Conservation (phyloP, 2,797 vertebrate genomes). For the Poeciliopsis infans region DNA sequence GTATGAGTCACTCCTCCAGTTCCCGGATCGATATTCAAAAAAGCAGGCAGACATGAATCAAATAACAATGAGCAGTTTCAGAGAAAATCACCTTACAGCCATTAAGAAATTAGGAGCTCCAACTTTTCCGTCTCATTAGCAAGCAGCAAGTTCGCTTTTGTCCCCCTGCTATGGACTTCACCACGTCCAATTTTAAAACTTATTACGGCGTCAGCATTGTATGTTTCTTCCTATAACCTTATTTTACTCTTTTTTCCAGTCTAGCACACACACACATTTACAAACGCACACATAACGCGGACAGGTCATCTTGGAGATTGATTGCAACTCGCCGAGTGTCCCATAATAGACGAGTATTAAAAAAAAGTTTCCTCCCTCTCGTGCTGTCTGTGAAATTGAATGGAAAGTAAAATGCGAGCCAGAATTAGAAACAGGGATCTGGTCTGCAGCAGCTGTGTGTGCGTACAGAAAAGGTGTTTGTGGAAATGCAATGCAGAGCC, state of each 20-base stretch:
- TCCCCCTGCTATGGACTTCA: constrained; percentile 15
- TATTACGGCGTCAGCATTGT: constrained; percentile 10
- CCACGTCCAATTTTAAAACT: constrained; percentile 17
- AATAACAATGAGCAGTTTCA: constrained; percentile 75
- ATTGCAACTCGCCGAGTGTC: constrained; percentile 56
- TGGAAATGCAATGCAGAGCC: constrained; percentile 37
- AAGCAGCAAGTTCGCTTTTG: constrained; percentile 33
- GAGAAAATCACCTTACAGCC: constrained; percentile 61
- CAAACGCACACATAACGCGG: constrained; percentile 24
- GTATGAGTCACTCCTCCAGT: constrained; percentile 64
- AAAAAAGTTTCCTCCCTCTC: constrained; percentile 59
- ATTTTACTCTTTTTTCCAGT: constrained; percentile 31
- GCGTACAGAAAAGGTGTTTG: constrained; percentile 27
- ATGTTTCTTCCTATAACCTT: constrained; percentile 5
- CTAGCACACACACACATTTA: constrained; percentile 22
- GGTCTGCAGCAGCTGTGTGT: constrained; percentile 25
- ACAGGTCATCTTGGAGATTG: constrained; percentile 56
- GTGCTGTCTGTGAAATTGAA: constrained; percentile 66
- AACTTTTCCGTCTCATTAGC: constrained; percentile 36
- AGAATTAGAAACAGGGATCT: constrained; percentile 54
- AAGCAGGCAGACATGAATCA: constrained; percentile 73
- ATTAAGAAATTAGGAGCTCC: constrained; percentile 73
- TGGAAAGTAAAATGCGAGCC: constrained; percentile 56
- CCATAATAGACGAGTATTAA: constrained; percentile 62
- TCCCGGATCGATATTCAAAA: constrained; percentile 76